Evolutionary conservation across 2,888 invertebrate genomes (phyloP).

Genomic region (Ectobius pallidus): DNA sequence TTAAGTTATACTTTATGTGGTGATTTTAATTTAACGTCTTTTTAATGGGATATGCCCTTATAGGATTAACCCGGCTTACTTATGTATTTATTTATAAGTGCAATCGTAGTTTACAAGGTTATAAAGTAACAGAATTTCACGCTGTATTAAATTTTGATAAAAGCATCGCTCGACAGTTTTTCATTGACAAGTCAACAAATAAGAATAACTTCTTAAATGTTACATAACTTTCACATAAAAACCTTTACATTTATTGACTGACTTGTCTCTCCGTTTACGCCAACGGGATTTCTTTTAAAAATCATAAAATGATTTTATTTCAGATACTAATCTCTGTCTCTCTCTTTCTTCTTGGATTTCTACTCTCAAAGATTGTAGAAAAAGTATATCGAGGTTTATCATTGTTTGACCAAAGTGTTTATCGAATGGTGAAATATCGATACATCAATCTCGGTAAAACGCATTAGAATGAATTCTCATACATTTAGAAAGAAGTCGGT

Average conservation of each 20-base stretch:
- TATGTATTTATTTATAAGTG: no score
- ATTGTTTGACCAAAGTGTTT: constrained; percentile 9
- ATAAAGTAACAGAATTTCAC: no score
- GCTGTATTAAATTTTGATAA: no score
- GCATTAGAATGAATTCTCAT: constrained; percentile 10
- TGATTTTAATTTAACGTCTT: no score
- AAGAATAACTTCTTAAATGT: neutral
- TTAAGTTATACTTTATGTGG: no score
- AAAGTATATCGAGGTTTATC: neutral
- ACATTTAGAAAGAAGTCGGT: neutral
- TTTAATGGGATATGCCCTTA: no score
- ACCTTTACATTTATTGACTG: neutral
- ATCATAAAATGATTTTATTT: constrained; percentile 4
- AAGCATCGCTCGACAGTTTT: no score
- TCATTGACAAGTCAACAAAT: no score
- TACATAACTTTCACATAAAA: neutral
- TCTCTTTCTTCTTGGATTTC: neutral
- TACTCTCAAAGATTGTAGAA: no score
- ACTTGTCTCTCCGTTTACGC: neutral
- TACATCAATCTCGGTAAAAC: constrained; percentile 7
- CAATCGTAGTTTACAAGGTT: no score
- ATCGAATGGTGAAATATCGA: neutral
- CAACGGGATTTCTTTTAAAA: neutral
- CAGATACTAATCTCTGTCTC: no score
- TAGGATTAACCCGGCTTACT: no score